Evolutionary conservation across 2,113 vertebrate species (phyloP).

Genomic region (Alethe castanea): DNA sequence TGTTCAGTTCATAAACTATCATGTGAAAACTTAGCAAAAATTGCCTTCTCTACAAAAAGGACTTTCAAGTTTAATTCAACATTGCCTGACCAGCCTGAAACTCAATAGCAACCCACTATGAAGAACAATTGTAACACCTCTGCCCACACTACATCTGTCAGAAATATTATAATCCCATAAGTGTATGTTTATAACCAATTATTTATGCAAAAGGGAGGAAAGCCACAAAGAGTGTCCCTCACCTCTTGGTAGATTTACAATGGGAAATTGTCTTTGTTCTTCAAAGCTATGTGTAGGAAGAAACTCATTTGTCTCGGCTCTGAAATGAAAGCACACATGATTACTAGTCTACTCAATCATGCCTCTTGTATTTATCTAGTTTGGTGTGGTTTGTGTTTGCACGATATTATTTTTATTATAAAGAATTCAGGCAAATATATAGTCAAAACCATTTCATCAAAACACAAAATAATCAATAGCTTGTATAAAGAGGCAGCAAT

Average conservation of each 20-base stretch:
- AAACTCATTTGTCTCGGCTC: slow-evolving; percentile 60
- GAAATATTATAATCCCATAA: background rate
- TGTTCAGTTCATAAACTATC: background rate
- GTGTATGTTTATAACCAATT: background rate
- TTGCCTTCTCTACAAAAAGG: background rate
- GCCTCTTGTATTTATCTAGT: slow-evolving; percentile 1
- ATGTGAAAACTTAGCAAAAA: background rate
- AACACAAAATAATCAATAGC: background rate
- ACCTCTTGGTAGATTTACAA: slow-evolving; percentile 33
- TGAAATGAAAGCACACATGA: slow-evolving; percentile 42
- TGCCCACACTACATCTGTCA: background rate
- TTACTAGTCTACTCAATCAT: slow-evolving; percentile 39
- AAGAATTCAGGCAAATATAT: background rate
- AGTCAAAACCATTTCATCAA: background rate
- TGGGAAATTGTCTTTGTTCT: slow-evolving; percentile 25
- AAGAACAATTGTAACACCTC: background rate
- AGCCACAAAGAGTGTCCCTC: background rate
- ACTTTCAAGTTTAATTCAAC: background rate
- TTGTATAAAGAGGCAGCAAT: background rate
- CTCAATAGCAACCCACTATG: background rate
- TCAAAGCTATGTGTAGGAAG: slow-evolving; percentile 24
- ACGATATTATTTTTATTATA: background rate
- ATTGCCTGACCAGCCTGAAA: background rate
- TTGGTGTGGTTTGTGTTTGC: background rate
- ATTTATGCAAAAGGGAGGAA: background rate